Evolutionary conservation across 2,113 vertebrate species (phyloP).

Genomic region (Thermophis baileyi): DNA sequence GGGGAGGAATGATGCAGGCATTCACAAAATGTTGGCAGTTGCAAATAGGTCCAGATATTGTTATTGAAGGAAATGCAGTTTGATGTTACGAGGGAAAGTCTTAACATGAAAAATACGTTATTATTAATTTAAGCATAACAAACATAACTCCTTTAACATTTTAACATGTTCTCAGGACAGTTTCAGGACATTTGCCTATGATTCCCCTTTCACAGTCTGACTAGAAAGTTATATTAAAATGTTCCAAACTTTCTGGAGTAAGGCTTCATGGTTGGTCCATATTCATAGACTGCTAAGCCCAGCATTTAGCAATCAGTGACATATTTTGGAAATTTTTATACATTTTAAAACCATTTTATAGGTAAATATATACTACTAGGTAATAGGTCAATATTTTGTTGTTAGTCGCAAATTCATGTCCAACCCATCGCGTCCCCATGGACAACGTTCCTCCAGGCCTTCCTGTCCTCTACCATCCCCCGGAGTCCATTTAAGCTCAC

Average conservation of each 20-base stretch:
- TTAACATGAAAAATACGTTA: neutral
- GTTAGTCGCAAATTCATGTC: too few species aligned
- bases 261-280: neutral
- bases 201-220: neutral
- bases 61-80: neutral
- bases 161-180: neutral
- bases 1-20: neutral
- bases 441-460: too few species aligned
- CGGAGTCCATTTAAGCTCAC: too few species aligned
- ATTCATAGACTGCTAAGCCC: neutral
- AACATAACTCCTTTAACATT: neutral
- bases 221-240: neutral
- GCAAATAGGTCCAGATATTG: neutral
- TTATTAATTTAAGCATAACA: neutral
- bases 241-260: neutral
- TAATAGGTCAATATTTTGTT: too few species aligned
- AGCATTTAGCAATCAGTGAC: neutral
- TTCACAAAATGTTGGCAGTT: neutral
- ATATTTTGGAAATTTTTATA: neutral
- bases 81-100: neutral
- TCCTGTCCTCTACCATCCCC: too few species aligned
- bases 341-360: neutral
- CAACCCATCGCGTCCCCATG: too few species aligned
- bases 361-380: too few species aligned
- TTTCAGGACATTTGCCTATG: neutral